phyloP scores from a whole-genome alignment of 2,888 invertebrate species.

The Anodontia alba region DNA sequence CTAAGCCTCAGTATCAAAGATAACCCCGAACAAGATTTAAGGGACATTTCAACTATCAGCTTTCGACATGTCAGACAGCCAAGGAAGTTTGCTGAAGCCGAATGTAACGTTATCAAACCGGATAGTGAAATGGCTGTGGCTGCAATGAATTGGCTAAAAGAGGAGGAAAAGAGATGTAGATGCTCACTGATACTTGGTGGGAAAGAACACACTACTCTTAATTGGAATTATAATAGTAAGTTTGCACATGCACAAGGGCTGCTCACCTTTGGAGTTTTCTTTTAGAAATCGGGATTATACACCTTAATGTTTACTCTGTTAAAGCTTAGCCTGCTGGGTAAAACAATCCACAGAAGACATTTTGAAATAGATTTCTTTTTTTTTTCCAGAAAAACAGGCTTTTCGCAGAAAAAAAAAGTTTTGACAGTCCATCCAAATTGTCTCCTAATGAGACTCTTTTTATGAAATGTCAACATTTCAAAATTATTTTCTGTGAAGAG shows the following conservation, averaged over 20 bases:
- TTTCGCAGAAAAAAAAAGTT: too few species aligned
- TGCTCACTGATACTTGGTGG: slow-evolving; percentile 37
- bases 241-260: not conserved
- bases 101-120: slow-evolving; percentile 31
- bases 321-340: too few species aligned
- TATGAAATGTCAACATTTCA: too few species aligned
- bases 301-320: too few species aligned
- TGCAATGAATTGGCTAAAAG: slow-evolving; percentile 47
- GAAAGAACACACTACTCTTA: slow-evolving; percentile 39
- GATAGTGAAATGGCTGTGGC: slow-evolving; percentile 26
- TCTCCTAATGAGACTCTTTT: too few species aligned
- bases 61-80: slow-evolving; percentile 38
- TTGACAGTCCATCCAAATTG: too few species aligned
- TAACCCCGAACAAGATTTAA: slow-evolving; percentile 6
- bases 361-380: too few species aligned
- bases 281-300: too few species aligned
- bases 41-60: slow-evolving; percentile 43
- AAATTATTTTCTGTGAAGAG: too few species aligned
- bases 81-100: slow-evolving; percentile 43
- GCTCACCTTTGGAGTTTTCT: too few species aligned
- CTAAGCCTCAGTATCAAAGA: slow-evolving; percentile 41
- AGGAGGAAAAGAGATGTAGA: slow-evolving; percentile 41
- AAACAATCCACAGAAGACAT: too few species aligned
- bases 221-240: slow-evolving; percentile 54
- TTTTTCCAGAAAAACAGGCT: too few species aligned